These are phyloP conservation scores for Caenorhabditis sp. DNA, from an alignment of 2,888 invertebrate species.

Conservation along the genomic window DNA sequence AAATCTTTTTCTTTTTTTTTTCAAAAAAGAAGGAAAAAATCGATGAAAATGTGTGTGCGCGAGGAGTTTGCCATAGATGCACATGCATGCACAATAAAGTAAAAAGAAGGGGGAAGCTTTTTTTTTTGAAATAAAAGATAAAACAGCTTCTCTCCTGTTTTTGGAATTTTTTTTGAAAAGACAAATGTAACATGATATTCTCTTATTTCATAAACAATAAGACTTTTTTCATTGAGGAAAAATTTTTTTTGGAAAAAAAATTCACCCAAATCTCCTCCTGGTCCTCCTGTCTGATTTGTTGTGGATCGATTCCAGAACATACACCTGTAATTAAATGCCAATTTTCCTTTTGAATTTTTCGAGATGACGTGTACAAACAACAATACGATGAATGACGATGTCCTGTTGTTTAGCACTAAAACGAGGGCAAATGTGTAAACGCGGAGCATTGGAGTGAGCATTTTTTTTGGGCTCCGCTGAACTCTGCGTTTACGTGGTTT, in stretches of 20 bases:
- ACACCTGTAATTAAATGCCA: background rate
- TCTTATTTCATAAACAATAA: no score
- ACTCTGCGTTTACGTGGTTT: no score
- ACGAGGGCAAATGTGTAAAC: background rate
- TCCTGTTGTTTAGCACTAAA: background rate
- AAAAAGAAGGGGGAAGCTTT: background rate
- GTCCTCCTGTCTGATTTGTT: background rate
- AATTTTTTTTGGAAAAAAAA: background rate
- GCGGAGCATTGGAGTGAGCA: background rate
- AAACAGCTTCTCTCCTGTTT: background rate
- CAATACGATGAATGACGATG: background rate
- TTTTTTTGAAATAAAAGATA: background rate
- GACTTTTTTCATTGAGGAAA: no score
- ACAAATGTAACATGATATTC: no score
- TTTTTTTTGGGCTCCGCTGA: no score
- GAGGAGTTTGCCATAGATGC: background rate
- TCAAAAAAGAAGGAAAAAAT: conserved; percentile 2
- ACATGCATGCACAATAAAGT: background rate
- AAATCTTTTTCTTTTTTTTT: background rate
- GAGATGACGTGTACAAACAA: background rate
- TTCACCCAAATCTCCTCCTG: background rate
- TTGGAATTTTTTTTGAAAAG: no score
- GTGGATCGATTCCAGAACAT: background rate
- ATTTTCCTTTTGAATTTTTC: background rate
- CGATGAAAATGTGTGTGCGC: conserved; percentile 1